A percentile compares a stretch with the other conserved stretches of the same genome.
Evolutionary conservation across 2,113 vertebrate species (phyloP).

Genomic region (Otus sunia): DNA sequence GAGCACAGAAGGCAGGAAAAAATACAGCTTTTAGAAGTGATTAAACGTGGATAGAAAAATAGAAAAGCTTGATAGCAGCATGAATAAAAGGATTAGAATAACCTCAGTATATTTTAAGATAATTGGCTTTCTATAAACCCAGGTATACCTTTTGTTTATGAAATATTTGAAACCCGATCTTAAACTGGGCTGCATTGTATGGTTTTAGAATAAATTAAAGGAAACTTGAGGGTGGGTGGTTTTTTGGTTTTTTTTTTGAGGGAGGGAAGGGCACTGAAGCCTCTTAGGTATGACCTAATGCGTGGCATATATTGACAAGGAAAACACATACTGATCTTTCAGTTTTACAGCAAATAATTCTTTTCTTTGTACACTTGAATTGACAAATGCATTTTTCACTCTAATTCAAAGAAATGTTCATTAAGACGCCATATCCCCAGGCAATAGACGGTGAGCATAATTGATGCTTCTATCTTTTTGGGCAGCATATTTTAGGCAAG

Average conservation of each 20-base stretch:
- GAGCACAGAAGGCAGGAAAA: not conserved
- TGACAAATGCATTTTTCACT: slow-evolving; percentile 81
- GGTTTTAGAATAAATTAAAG: slow-evolving; percentile 19
- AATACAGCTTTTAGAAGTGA: not conserved
- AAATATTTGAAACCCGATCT: not conserved
- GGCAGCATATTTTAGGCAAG: slow-evolving; percentile 59
- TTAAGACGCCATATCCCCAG: slow-evolving; percentile 75
- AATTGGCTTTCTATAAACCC: not conserved
- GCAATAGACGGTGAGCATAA: slow-evolving; percentile 77
- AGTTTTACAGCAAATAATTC: not conserved
- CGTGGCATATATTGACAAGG: not conserved
- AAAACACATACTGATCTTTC: slow-evolving; percentile 33
- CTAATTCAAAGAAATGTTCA: slow-evolving; percentile 79
- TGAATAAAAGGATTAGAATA: not conserved
- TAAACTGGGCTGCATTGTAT: not conserved
- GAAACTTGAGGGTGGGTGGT: not conserved
- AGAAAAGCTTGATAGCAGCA: not conserved
- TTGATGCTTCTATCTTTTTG: slow-evolving; percentile 78
- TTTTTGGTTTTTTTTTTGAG: not conserved
- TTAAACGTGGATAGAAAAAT: not conserved
- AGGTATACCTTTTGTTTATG: not conserved
- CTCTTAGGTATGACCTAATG: not conserved
- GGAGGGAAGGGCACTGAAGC: not conserved
- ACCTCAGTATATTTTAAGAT: not conserved
- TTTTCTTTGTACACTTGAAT: slow-evolving; percentile 41